Conservation (phyloP, 2,113 vertebrate species). For the Cygnus buccinator region DNA sequence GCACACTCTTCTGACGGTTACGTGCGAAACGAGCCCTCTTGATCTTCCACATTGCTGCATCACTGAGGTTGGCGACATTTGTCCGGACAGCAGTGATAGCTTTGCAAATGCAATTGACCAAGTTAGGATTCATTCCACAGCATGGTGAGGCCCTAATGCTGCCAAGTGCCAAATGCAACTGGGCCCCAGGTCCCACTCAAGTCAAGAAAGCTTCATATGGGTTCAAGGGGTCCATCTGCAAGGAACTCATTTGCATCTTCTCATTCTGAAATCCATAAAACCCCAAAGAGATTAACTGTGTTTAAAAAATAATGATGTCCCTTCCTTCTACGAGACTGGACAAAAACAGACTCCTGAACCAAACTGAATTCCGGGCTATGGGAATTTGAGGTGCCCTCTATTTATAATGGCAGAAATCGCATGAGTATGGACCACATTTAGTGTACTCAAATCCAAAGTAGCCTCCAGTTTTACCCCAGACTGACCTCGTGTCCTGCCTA, state of each 20-base stretch:
- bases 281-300: not conserved
- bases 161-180: slow-evolving; percentile 16
- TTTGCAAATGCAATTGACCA: slow-evolving; percentile 75
- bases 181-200: slow-evolving; percentile 17
- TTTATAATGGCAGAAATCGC: not conserved
- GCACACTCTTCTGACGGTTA: slow-evolving; percentile 97
- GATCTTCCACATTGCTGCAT: slow-evolving; percentile 98
- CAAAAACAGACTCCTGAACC: not conserved
- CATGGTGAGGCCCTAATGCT: not conserved
- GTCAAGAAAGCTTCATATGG: not conserved
- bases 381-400: not conserved
- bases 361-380: not conserved
- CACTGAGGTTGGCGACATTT: slow-evolving; percentile 96
- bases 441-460: not conserved
- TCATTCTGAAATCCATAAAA: not conserved
- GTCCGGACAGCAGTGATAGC: slow-evolving; percentile 98
- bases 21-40: slow-evolving; percentile 95
- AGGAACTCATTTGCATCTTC: not conserved
- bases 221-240: slow-evolving; percentile 39
- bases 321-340: not conserved
- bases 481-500: not conserved
- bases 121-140: slow-evolving; percentile 58
- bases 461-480: not conserved
- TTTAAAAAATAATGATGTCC: not conserved
- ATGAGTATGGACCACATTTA: not conserved